Evolutionary conservation across 2,113 vertebrate genomes (phyloP).

Genomic region (Forbesichthys papilliferus): DNA sequence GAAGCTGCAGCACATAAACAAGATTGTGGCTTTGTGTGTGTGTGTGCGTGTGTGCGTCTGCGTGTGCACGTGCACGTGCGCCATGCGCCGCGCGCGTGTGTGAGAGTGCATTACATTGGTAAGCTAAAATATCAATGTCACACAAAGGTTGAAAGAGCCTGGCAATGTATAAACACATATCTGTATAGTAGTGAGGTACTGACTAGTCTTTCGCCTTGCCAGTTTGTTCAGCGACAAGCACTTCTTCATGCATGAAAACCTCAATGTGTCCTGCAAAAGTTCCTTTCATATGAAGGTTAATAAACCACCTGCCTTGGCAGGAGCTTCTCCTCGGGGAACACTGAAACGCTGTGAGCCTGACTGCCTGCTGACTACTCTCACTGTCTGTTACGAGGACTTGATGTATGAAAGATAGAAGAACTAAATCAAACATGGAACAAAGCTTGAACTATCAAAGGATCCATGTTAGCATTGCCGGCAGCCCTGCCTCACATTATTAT

Average conservation of each 20-base stretch:
- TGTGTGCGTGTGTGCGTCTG: too few species aligned
- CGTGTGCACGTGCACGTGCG: too few species aligned
- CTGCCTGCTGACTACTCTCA: conserved; percentile 17
- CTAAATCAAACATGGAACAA: conserved; percentile 21
- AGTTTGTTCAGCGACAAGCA: too few species aligned
- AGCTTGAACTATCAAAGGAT: conserved; percentile 26
- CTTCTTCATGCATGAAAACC: not conserved
- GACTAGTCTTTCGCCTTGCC: too few species aligned
- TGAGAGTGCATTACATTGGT: too few species aligned
- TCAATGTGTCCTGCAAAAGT: conserved; percentile 3
- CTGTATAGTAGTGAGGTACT: too few species aligned
- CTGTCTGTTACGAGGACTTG: conserved; percentile 20
- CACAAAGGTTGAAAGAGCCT: too few species aligned
- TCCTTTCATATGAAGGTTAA: conserved; percentile 14
- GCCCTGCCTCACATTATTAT: conserved; percentile 36
- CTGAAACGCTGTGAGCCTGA: conserved; percentile 9
- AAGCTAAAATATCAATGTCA: too few species aligned
- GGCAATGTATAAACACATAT: too few species aligned
- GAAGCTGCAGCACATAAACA: too few species aligned
- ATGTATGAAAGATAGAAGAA: conserved; percentile 32
- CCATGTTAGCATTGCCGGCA: conserved; percentile 37
- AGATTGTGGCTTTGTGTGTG: too few species aligned
- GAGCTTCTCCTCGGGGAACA: conserved; percentile 16
- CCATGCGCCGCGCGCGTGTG: too few species aligned
- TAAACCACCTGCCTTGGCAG: conserved; percentile 6